Percentiles rank a stretch among this genome's conserved stretches.
Conservation (phyloP, 2,888 invertebrate species). For the Drosophila recens region DNA sequence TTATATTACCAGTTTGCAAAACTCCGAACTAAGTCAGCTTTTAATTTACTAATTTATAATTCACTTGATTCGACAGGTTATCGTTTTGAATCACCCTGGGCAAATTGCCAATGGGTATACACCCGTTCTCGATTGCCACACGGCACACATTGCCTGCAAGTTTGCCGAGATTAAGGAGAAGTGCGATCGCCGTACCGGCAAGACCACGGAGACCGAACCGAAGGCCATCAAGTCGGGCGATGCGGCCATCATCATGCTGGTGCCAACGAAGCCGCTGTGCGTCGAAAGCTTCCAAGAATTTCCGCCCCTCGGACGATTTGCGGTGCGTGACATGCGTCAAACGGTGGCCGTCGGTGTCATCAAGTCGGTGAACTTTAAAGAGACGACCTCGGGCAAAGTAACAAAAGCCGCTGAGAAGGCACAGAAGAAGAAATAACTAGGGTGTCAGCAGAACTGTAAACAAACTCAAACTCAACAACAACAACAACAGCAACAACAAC, state of each 20-base stretch:
- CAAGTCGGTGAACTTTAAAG: conserved; percentile 95
- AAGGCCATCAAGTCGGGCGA: conserved; percentile 96
- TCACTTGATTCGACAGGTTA: conserved; percentile 88
- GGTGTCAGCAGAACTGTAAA: conserved; percentile 84
- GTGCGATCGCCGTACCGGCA: conserved; percentile 98
- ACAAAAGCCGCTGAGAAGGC: conserved; percentile 99
- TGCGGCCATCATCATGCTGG: conserved; percentile 96
- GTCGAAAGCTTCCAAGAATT: conserved; percentile 99
- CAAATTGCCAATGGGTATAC: conserved; percentile 99
- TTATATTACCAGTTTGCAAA: no score
- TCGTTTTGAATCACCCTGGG: conserved; percentile 99
- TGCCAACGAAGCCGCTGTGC: conserved; percentile 98
- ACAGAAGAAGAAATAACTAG: conserved; percentile 99
- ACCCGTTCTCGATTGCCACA: conserved; percentile 99
- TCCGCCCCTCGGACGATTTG: conserved; percentile 98
- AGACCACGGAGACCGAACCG: conserved; percentile 95
- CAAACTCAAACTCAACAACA: conserved; percentile 55
- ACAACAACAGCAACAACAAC: conserved; percentile 36
- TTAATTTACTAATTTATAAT: not conserved
- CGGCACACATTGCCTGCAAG: conserved; percentile 99
- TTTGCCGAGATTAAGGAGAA: conserved; percentile 99
- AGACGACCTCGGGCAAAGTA: conserved; percentile 95
- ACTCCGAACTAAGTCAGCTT: no score
- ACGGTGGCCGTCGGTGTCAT: conserved; percentile 99
- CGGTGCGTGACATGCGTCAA: conserved; percentile 99